phyloP scores from a whole-genome alignment of 1,140 invertebrate genomes.

The Gonioctena quinquepunctata region DNA sequence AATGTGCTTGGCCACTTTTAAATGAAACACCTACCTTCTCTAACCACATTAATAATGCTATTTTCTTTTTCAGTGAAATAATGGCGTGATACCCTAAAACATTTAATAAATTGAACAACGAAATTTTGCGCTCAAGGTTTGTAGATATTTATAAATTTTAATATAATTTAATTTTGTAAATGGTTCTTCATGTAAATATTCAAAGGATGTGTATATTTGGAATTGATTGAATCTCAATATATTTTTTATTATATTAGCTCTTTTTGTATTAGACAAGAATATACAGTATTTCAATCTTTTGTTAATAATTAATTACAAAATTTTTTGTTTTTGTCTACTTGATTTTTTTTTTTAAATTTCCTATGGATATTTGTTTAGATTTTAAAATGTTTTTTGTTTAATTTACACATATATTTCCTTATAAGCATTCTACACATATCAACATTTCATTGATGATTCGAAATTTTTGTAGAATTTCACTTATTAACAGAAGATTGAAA shows the following conservation, averaged over 20 bases:
- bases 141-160: neutral
- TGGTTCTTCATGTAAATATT: conserved; percentile 12
- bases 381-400: neutral
- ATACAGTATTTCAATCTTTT: conserved; percentile 12
- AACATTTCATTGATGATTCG: too few relatives aligned
- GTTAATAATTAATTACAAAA: neutral
- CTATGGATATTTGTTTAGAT: neutral
- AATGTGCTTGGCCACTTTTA: too few relatives aligned
- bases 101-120: conserved; percentile 2
- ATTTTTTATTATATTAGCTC: conserved; percentile 1
- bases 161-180: conserved; percentile 22
- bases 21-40: too few relatives aligned
- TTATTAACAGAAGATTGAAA: neutral
- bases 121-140: conserved; percentile 8
- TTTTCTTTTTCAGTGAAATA: conserved; percentile 18
- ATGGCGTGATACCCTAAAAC: neutral
- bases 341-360: neutral
- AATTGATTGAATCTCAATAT: conserved; percentile 18
- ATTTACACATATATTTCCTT: too few relatives aligned
- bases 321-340: neutral
- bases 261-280: neutral
- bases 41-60: too few relatives aligned
- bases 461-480: too few relatives aligned
- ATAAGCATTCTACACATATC: too few relatives aligned
- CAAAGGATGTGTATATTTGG: conserved; percentile 11